Base-by-base conservation (phyloP, 2,797 vertebrate species). In the Gila robusta region DNA sequence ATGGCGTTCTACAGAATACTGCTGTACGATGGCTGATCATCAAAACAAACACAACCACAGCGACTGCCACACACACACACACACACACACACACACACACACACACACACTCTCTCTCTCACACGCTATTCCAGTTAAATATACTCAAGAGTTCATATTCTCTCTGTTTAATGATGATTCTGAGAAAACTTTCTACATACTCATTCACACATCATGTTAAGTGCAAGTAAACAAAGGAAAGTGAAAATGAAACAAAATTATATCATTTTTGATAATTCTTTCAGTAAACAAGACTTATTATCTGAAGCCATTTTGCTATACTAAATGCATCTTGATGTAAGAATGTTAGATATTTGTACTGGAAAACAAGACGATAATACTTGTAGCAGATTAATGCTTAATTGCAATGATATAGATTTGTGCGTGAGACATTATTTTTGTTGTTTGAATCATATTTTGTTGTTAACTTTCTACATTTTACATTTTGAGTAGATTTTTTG, bases 21-120 rank as follows among this genome's bases (percentile, higher is more conserved):
- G 73, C 73, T 56, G 82, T 84, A 84, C 11, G 47, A 84, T 84
- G 74, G 83, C 74, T 78, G 47, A 54, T 78, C 23, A 67, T 78
- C 83, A 84, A 84, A 84, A 84, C 73, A 84, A 84, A 84, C 62
- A 77, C 59, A 77, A 84, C 82, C 82, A 2, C 82, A 77, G 73
- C 10, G 23, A 41, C 41, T 32, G 21, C 71, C 70, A 19, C 81
- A 47, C 69, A 54, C 49, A 70, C 64, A 35, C 47, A 11, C 32
- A 17, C 49, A 17, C 52, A 77, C 73, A 8, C 28, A 21, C 69
- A 12, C 21, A 16, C n/a, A n/a, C n/a, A 21, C 26, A 10, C 23
- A 59, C 49, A 32, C 26, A 14, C 37, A 1, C 37, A 7, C 37
- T 37, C 32, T 32, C 32, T 32, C 35, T 37, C 35, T 39, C 41